Evolutionary conservation across 2,888 invertebrate genomes (phyloP).

Genomic region (Sarcophaga variegata): DNA sequence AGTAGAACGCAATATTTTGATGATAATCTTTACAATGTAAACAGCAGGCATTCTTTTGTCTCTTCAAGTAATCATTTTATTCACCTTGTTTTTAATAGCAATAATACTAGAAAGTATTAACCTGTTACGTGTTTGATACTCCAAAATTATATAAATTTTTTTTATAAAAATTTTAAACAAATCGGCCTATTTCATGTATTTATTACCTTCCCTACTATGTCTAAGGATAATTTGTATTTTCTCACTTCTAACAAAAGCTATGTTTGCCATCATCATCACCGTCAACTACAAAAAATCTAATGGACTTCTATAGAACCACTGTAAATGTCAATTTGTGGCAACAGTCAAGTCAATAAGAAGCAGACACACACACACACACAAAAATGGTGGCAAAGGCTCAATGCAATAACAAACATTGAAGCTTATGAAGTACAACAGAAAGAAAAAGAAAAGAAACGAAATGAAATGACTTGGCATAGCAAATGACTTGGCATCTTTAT

Average conservation of each 20-base stretch:
- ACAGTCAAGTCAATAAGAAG: not conserved
- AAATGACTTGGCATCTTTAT: conserved; percentile 25
- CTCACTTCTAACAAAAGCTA: not conserved
- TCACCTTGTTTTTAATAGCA: too few species aligned
- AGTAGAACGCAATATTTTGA: too few species aligned
- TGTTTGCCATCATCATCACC: not conserved
- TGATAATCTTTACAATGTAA: too few species aligned
- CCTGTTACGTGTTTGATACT: too few species aligned
- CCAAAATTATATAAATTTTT: too few species aligned
- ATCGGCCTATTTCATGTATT: too few species aligned
- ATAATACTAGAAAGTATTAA: too few species aligned
- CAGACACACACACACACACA: not conserved
- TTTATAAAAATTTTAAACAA: too few species aligned
- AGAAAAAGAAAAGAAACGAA: not conserved
- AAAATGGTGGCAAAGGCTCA: not conserved
- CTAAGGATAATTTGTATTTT: not conserved
- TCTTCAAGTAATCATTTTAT: too few species aligned
- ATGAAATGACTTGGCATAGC: conserved; percentile 1
- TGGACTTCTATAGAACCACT: not conserved
- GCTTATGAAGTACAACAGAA: too few species aligned
- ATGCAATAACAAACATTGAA: not conserved
- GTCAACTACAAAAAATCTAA: not conserved
- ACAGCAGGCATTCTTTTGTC: too few species aligned
- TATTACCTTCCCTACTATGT: too few species aligned
- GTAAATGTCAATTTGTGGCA: not conserved